Evolutionary conservation across 2,113 vertebrate genomes (phyloP), one percentile per base, ranked within the genome.

Genomic region (Alethe castanea): DNA sequence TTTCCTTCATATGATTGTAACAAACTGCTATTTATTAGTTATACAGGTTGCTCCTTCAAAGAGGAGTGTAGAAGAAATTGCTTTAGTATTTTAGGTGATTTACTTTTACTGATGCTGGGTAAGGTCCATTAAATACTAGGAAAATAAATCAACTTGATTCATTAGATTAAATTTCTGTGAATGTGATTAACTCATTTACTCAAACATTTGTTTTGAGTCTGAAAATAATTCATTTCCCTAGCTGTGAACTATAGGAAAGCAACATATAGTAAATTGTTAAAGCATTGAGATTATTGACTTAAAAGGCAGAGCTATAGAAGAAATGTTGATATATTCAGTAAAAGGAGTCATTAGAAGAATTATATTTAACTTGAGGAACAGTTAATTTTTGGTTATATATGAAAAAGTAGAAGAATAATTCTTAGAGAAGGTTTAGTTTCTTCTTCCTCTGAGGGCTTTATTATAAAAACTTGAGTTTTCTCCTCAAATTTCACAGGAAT

Each of bases 131-230:
- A 92, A 86, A 81, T 92, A 67, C 40, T 82, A 86, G 31, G 24
- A 11, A 56, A 92, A 93, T 35, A 94, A 93, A 80, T 60, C 66
- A 66, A 48, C 38, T 15, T 54, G 56, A 84, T 90, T 47, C n/a
- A 65, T 90, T 64, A 66, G 56, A 91, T 94, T 94, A 95, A 91
- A 96, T 95, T 94, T 92, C 76, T 71, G 84, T 85, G 95, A 92
- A 93, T 67, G n/a, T 92, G 97, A 97, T 96, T 96, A 95, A 93
- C 94, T 78, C 86, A 86, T 92, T 96, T 97, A 94, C 48, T 91
- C 79, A 95, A 95, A 94, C 38, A 94, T 86, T 97, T 97, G 72
- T 72, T 97, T 91, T 81, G 77, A 70, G 77, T 88, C 35, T 94
- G 67, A 38, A 73, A n/a, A 94, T 96, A 94, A 94, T 96, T 95